phyloP scores from a whole-genome alignment of 2,113 vertebrate species.

The Aspidoscelis tigris region DNA sequence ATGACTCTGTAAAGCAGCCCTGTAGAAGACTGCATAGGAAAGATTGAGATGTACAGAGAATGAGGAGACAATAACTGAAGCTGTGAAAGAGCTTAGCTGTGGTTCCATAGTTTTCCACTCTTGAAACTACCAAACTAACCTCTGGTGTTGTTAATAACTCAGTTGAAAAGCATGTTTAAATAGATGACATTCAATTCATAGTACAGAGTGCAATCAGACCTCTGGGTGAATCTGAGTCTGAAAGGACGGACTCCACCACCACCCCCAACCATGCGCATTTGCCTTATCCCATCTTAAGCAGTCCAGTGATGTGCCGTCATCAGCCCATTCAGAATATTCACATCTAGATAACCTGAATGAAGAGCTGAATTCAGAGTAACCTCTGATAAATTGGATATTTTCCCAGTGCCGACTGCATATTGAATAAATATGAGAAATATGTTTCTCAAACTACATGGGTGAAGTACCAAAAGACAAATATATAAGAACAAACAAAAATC shows the following conservation, averaged over 20 bases:
- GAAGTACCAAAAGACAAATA: neutral
- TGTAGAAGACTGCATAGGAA: neutral
- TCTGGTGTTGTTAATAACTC: neutral
- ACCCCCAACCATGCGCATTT: too few species aligned
- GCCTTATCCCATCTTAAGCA: too few species aligned
- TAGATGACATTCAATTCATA: neutral
- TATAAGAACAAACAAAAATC: too few species aligned
- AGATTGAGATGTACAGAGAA: neutral
- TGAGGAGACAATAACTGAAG: neutral
- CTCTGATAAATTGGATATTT: neutral
- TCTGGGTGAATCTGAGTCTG: too few species aligned
- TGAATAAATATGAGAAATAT: neutral
- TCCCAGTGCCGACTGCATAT: neutral
- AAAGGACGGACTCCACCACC: too few species aligned
- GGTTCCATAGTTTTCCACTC: too few species aligned
- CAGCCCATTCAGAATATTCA: neutral
- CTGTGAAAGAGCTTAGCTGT: neutral
- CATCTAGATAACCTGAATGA: neutral
- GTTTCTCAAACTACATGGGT: slow-evolving; percentile 10
- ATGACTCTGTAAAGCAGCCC: neutral
- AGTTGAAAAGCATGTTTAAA: neutral
- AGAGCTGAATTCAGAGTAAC: too few species aligned
- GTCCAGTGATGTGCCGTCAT: too few species aligned
- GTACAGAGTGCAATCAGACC: too few species aligned
- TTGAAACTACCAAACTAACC: neutral